Evolutionary conservation across 2,113 vertebrate genomes (phyloP), one percentile per base, ranked within the genome.

Genomic region (Porphyrio hochstetteri): DNA sequence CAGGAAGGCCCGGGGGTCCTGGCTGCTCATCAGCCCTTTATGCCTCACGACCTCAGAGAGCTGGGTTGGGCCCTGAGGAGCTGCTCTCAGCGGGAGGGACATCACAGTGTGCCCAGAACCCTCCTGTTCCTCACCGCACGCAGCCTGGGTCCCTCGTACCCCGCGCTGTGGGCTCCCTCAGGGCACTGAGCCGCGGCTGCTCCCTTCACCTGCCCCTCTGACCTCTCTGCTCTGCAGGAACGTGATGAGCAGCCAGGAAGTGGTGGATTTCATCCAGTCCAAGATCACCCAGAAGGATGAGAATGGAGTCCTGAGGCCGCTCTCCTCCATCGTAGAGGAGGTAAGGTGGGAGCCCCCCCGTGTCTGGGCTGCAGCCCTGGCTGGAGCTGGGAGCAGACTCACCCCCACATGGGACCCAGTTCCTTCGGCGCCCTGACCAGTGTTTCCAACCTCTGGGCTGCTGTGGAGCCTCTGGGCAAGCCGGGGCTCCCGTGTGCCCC

Each of bases 231-330:
- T 69, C 42, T 84, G 42, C 97, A 99, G 99, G 99, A 99, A 99
- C 72, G 99, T 99, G 90, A 98, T 99, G 97, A 99, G 99, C 98
- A 99, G 99, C 97, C 99, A 99, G 97, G 99, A 99, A 94, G 99
- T 99, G 91, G 98, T 99, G 97, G 99, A 99, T 97, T 99, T 99
- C 96, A 98, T 99, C 97, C 98, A 98, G 56, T 98, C 99, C 74
- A 98, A 99, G 96, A 98, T 99, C 93, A 98, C 98, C 94, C 98
- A 98, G 20, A 98, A 98, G 84, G 98, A 98, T 57, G 97, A 98
- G 95, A 98, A 97, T 7, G 98, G 98, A 79, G 97, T 98, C 68
- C 96, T 97, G 93, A 97, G 98, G 94, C 83, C 98, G 2, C 98
- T 99, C 59, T 99, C 99, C 57, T 98, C 98, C 71, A 99, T 99